Percentiles rank a stretch among this genome's conserved stretches.
Conservation (phyloP, 2,797 vertebrate genomes). For the Enteromius radiatus region DNA sequence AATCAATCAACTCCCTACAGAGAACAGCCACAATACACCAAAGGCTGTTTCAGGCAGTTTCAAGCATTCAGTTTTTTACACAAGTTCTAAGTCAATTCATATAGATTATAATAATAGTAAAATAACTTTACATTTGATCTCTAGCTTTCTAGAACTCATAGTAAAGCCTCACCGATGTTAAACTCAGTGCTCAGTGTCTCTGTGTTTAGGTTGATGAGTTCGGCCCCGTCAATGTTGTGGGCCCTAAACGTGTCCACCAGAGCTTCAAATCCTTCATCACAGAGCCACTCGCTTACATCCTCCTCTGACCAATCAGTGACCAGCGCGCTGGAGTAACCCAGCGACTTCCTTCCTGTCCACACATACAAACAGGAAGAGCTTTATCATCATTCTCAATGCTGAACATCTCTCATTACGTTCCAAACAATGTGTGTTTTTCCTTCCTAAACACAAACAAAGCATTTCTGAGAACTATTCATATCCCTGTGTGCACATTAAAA, state of each 20-base stretch:
- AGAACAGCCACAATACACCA: neutral
- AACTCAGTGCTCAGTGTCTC: conserved; percentile 82
- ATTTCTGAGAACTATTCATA: conserved; percentile 11
- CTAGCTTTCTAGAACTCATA: neutral
- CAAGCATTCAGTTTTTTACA: neutral
- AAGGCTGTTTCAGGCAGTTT: neutral
- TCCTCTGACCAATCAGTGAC: conserved; percentile 86
- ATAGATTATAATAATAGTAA: neutral
- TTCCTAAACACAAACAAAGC: conserved; percentile 48
- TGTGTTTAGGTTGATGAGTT: conserved; percentile 82
- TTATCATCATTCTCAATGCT: conserved; percentile 17
- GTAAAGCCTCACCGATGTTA: conserved; percentile 84
- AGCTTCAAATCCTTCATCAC: conserved; percentile 77
- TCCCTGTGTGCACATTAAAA: neutral
- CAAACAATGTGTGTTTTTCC: conserved; percentile 55
- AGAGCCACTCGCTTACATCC: conserved; percentile 84
- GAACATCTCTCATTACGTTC: conserved; percentile 18
- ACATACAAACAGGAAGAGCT: conserved; percentile 64
- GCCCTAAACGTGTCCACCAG: conserved; percentile 79
- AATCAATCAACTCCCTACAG: conserved; percentile 7
- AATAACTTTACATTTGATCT: neutral
- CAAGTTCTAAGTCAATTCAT: too few relatives aligned
- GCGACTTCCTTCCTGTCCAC: conserved; percentile 70
- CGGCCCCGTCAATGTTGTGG: conserved; percentile 86
- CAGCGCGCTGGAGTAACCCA: conserved; percentile 65